phyloP scores from a whole-genome alignment of 2,113 vertebrate genomes.

The Tyto alba region DNA sequence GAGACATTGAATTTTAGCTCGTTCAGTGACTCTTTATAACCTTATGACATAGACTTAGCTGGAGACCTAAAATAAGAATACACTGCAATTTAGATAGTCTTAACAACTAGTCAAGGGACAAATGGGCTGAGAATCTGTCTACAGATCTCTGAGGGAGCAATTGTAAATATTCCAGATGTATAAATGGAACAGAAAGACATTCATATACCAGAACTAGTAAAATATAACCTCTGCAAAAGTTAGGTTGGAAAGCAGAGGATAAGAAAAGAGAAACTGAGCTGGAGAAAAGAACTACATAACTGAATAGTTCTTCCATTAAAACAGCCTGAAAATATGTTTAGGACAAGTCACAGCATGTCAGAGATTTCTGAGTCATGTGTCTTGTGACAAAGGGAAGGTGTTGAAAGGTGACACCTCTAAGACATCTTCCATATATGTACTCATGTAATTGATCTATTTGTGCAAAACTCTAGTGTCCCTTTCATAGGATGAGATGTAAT shows the following conservation, averaged over 20 bases:
- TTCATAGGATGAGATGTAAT: not conserved
- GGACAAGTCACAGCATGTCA: not conserved
- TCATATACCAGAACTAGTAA: not conserved
- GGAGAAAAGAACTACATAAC: not conserved
- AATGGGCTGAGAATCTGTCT: not conserved
- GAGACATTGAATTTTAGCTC: slow-evolving; percentile 11
- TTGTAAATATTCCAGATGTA: slow-evolving; percentile 18
- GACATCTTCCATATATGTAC: not conserved
- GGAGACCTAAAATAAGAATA: slow-evolving; percentile 33
- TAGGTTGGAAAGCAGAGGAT: not conserved
- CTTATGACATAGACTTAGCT: not conserved
- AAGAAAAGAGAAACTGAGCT: not conserved
- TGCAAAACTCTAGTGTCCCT: not conserved
- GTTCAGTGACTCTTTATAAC: not conserved
- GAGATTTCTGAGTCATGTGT: not conserved
- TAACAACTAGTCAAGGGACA: slow-evolving; percentile 21
- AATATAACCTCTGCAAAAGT: not conserved
- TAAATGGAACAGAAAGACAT: not conserved
- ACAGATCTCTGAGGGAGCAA: slow-evolving; percentile 8
- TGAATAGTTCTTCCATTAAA: not conserved
- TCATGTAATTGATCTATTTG: not conserved
- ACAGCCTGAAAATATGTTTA: not conserved
- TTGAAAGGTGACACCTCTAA: not conserved
- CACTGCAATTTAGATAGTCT: not conserved
- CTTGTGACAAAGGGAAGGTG: not conserved